Conservation (phyloP, 2,797 vertebrate genomes). For the Apogon talboti region DNA sequence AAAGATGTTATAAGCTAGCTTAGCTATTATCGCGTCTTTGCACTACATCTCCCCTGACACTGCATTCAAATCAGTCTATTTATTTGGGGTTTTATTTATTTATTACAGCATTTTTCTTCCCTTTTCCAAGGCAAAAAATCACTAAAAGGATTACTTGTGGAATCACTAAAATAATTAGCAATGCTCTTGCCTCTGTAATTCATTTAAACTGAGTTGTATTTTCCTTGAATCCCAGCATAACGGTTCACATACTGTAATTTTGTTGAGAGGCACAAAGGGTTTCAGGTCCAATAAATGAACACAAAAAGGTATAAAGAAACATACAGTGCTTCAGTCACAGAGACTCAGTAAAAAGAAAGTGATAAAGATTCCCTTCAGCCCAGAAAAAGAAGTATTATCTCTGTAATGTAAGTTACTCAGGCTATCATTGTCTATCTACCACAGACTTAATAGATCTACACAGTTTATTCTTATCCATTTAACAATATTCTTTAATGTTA, state of each 20-base stretch:
- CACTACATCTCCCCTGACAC: constrained; percentile 93
- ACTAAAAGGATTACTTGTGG: constrained; percentile 99
- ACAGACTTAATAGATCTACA: background rate
- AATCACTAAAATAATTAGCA: constrained; percentile 85
- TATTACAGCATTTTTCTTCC: constrained; percentile 78
- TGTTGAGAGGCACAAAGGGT: constrained; percentile 59
- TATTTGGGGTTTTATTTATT: constrained; percentile 90
- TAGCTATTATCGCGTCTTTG: constrained; percentile 86
- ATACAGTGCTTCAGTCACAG: constrained; percentile 27
- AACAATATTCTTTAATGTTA: too few relatives aligned
- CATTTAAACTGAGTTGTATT: constrained; percentile 61
- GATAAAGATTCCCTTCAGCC: constrained; percentile 2
- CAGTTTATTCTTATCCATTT: constrained; percentile 1
- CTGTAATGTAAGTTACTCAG: background rate
- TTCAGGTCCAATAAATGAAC: constrained; percentile 44
- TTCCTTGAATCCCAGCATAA: constrained; percentile 63
- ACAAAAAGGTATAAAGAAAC: constrained; percentile 44
- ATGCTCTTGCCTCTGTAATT: constrained; percentile 71
- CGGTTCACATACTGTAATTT: constrained; percentile 51
- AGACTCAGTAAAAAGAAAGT: constrained; percentile 17
- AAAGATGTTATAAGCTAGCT: constrained; percentile 89
- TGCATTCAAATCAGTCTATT: constrained; percentile 90
- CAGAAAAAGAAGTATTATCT: background rate
- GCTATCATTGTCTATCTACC: background rate
- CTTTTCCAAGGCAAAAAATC: constrained; percentile 83